Base-by-base conservation (phyloP, 2,797 vertebrate species). In the Pithecia hirsuta region DNA sequence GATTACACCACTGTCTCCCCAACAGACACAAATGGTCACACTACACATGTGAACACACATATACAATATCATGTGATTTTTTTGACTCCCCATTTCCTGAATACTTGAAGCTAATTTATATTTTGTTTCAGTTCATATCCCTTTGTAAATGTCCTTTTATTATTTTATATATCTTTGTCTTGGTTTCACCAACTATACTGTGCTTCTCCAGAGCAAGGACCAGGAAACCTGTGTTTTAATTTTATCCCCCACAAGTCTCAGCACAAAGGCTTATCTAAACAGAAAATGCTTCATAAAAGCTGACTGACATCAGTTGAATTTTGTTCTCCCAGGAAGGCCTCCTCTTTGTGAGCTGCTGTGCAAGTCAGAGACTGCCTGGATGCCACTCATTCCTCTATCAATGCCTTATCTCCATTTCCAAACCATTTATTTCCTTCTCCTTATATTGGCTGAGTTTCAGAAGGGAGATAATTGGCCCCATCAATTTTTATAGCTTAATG, bases 401-500 rank as follows among this genome's bases (percentile, higher is more conserved):
- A 13, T 55, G 61, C 30, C 52, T 44, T 67, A 83, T 95, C 70
- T 97, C 84, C 57, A 79, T 96, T 97, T 97, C 48, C 2, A 96
- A 90, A 33, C 2, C 33, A 64, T 96, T 83, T 94, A 33, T 96
- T 76, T 91, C 87, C 41, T 97, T 91, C 7, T 92, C 50, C 83
- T 90, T 93, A 78, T 82, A 50, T 48, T 97, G 88, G 55, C 72
- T 92, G 74, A 95, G 48, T 97, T 97, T 97, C 82, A 90, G 39
- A 88, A 97, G 67, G 59, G 44, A 95, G 81, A 96, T 97, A 97
- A 95, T 96, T 93, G 92, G 67, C 78, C 74, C 85, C 78, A 94
- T 97, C 87, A 96, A 96, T 96, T 98, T 97, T 97, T 95, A 93
- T 88, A 94, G 81, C 74, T 95, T 98, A 97, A 93, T 97, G 88